Evolutionary conservation across 30 jellyfish, hydroid and myxozoan genomes (phyloP), one percentile per base, ranked within the genome.

Genomic region (Cassiopea andromeda): DNA sequence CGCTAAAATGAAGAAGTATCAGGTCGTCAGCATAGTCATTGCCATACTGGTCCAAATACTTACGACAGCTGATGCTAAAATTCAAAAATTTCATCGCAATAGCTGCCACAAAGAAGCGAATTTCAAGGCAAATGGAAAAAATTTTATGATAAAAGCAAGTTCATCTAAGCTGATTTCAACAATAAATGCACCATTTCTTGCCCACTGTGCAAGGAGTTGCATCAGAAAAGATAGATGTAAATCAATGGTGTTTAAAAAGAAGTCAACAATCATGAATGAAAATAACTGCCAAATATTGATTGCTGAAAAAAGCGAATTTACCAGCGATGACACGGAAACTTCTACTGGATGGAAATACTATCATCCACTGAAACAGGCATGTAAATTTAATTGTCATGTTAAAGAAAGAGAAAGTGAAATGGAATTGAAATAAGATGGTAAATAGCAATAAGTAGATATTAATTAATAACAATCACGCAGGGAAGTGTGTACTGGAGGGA

Each of bases 81-180:
- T 67, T 4, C 76, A 67, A 18, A 70, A 70, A 43, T 14, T 70
- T 15, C 7, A 70, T 70, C 79, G 79, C 49, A 70, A 14, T 50
- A 70, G 79, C 54, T 70, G 79, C 79, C 79, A 54, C 27, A 70
- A 70, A 14, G 79, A 70, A 19, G 79, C 79, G 7, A 70, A 59
- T 9, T 70, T 70, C 38, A 70, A 70, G 27, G 79, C 79, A 43
- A 70, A 70, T 19, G 57, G 17, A 1, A 70, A 0, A 4, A 38
- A 43, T 70, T 70, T 70, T 19, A 38, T 43, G 38, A 10, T 70
- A 9, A 70, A 18, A 70, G 79, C 5, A 18, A 43, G 79, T 18
- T 70, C 79, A 70, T n/a, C 79, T 1, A 70, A 70, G 79, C 79
- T 70, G 16, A 70, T 3, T 43, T 2, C 79, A 38, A 70, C 79